Conservation (phyloP, 2,888 invertebrate genomes). For the Deilephila elpenor region DNA sequence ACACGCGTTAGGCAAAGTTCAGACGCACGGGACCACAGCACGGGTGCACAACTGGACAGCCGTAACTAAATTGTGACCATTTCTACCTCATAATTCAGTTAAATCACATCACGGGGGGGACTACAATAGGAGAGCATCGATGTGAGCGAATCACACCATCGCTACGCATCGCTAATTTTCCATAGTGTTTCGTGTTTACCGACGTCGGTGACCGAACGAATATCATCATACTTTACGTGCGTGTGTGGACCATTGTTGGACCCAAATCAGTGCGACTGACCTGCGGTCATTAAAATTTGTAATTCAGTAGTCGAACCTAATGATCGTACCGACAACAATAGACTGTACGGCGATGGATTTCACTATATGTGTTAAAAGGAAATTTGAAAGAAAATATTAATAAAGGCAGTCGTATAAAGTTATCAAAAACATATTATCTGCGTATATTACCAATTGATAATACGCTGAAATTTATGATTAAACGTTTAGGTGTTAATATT, state of each 20-base stretch:
- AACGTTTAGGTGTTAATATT: not conserved
- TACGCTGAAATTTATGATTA: no score
- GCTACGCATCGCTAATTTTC: constrained; percentile 80
- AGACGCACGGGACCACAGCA: constrained; percentile 51
- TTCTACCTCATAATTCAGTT: constrained; percentile 82
- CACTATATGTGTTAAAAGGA: not conserved
- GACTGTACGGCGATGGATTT: no score
- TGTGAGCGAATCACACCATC: constrained; percentile 84
- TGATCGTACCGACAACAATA: not conserved
- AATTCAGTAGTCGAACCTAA: not conserved
- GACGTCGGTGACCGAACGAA: constrained; percentile 68
- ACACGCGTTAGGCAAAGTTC: constrained; percentile 55
- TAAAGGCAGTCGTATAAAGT: not conserved
- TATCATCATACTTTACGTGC: constrained; percentile 67
- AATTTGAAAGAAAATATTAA: not conserved
- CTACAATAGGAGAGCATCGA: constrained; percentile 81
- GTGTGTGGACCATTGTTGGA: constrained; percentile 45
- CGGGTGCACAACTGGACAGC: constrained; percentile 72
- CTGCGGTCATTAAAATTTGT: constrained; percentile 41
- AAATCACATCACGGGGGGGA: constrained; percentile 82
- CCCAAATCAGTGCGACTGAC: constrained; percentile 42
- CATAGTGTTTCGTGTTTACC: constrained; percentile 68
- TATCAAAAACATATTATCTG: not conserved
- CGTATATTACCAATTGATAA: not conserved
- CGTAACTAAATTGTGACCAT: constrained; percentile 79